Evolutionary conservation across 2,797 vertebrate species (phyloP).

Genomic region (Heteromormyrus szaboi): DNA sequence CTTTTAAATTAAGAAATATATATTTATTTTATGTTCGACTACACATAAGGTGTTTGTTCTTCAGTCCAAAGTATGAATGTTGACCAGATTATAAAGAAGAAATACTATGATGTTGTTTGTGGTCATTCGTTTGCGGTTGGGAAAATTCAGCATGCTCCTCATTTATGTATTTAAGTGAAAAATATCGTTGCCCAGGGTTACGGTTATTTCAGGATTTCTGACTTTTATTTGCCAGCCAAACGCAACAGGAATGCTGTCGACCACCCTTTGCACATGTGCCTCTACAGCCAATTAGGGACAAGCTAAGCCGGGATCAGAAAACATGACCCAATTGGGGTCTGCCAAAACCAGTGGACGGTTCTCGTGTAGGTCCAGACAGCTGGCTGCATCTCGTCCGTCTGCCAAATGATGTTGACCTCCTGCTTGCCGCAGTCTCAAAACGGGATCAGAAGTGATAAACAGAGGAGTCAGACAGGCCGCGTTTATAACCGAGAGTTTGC

Average conservation of each 20-base stretch:
- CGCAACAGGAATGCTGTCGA: neutral
- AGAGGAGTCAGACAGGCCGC: neutral
- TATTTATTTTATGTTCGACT: neutral
- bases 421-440: neutral
- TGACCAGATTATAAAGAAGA: neutral
- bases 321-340: neutral
- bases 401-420: conserved; percentile 15
- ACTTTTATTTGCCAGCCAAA: conserved; percentile 11
- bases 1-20: neutral
- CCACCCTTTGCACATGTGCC: neutral
- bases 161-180: neutral
- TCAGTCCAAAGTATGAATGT: neutral
- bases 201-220: conserved; percentile 8
- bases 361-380: neutral
- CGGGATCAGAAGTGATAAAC: conserved; percentile 7
- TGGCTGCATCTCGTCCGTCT: neutral
- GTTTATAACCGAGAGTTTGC: conserved; percentile 12
- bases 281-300: neutral
- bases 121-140: neutral
- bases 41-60: neutral
- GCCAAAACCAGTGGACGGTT: neutral
- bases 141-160: neutral
- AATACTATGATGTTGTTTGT: neutral
- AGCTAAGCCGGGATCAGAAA: conserved; percentile 14
- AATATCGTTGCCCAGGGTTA: conserved; percentile 3